Percentiles rank a stretch among this genome's conserved stretches.
Conservation (phyloP, 2,797 vertebrate species). For the Neosilurus mollespiculum region DNA sequence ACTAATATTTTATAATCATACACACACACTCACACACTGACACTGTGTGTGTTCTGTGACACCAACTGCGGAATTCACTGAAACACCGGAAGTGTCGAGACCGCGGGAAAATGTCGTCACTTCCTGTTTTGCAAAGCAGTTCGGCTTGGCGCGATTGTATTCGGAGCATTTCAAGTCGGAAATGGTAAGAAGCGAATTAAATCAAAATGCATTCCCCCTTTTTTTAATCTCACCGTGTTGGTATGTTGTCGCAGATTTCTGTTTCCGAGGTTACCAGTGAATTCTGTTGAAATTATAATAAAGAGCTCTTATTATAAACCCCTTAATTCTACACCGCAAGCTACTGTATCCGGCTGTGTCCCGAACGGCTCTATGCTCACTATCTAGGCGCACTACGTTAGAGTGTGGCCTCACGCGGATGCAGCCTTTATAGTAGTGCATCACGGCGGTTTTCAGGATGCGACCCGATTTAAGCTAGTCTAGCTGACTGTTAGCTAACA, state of each 20-base stretch:
- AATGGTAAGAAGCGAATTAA: not conserved
- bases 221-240: not conserved
- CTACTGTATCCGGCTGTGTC: not conserved
- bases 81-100: conserved; percentile 50
- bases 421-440: not conserved
- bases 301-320: not conserved
- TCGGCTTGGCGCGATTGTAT: conserved; percentile 71
- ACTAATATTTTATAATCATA: too few species aligned
- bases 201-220: not conserved
- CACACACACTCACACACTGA: too few species aligned
- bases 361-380: not conserved
- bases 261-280: not conserved
- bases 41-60: not conserved
- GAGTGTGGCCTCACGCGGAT: fast-evolving
- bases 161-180: conserved; percentile 5
- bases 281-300: not conserved
- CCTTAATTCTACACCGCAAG: not conserved
- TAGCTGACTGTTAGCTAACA: not conserved
- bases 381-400: not conserved
- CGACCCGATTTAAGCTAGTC: not conserved
- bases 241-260: not conserved
- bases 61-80: not conserved
- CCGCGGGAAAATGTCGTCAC: conserved; percentile 80
- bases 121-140: conserved; percentile 67
- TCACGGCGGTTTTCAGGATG: not conserved